Conservation (phyloP, 2,888 invertebrate species). For the Timema podura region DNA sequence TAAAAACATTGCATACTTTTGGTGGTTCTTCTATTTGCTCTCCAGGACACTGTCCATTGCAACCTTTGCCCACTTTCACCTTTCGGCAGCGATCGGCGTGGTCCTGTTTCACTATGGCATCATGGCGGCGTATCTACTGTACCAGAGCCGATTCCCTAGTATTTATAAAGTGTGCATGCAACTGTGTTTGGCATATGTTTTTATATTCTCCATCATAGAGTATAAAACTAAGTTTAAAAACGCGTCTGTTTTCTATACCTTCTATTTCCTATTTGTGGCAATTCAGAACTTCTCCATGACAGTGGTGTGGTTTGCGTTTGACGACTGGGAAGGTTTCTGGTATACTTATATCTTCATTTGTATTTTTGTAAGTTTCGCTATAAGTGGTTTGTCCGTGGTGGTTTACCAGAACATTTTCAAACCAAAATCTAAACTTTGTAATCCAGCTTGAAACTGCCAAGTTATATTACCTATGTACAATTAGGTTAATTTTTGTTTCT, state of each 20-base stretch:
- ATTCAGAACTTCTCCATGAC: conserved; percentile 65
- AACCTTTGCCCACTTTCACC: conserved; percentile 64
- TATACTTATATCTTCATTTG: conserved; percentile 60
- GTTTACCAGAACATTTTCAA: conserved; percentile 61
- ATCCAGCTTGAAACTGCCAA: background rate
- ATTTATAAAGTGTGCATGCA: conserved; percentile 52
- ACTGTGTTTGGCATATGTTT: conserved; percentile 67
- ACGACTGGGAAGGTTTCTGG: conserved; percentile 65
- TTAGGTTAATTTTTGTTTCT: too few species aligned
- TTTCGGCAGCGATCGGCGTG: conserved; percentile 42
- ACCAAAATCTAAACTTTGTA: conserved; percentile 42
- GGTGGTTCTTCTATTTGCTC: conserved; percentile 73
- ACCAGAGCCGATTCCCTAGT: conserved; percentile 47
- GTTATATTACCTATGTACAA: too few species aligned
- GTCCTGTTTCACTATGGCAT: conserved; percentile 64
- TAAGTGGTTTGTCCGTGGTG: conserved; percentile 58
- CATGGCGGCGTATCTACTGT: conserved; percentile 60
- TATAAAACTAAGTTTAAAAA: conserved; percentile 73
- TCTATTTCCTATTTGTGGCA: conserved; percentile 62
- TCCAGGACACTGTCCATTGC: conserved; percentile 66
- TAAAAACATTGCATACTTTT: conserved; percentile 63
- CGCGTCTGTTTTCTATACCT: conserved; percentile 63
- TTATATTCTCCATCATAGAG: conserved; percentile 72
- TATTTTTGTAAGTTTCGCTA: conserved; percentile 55
- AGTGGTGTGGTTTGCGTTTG: conserved; percentile 60